Evolutionary conservation across 2,888 invertebrate species (phyloP), one percentile per base, ranked within the genome.

Genomic region (Cryptus armator): DNA sequence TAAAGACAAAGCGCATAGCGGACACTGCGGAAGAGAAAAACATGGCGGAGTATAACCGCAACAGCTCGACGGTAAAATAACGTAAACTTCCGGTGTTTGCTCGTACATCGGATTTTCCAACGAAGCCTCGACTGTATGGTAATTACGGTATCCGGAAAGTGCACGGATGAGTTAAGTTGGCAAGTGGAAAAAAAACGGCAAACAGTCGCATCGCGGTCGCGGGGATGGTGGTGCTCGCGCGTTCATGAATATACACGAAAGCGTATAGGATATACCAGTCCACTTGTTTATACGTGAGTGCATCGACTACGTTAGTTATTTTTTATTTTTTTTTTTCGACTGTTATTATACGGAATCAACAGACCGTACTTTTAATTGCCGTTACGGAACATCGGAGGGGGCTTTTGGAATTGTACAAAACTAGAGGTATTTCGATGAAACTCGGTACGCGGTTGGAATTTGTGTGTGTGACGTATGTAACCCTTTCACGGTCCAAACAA

Each of bases 261-360:
- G 29, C 19, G 59, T 5, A 16, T 66, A 43, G 66, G 4, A 75
- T 64, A 37, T 67, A 37, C 16, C 66, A 67, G 19, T 76, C 19
- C 76, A 16, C 48, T n/a, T 66, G 24, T 76, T 76, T 56, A 67
- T 67, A 53, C 51, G 37, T 9, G 48, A 37, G 29, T 14, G 75
- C 19, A 43, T 46, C 16, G 37, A 51, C 62, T 62, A n/a, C 51
- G 43, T 64, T 62, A 76, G 76, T 64, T 75, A 64, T 64, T 37
- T 37, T n/a, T n/a, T n/a, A n/a, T 37, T 37, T 37, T 37, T 37
- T 37, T 9, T 37, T 37, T 37, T 37, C 37, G 37, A 0, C 70
- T 70, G 81, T 81, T 84, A 84, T 81, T 78, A 84, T 84, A 79
- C 66, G 64, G 46, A 68, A 76, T 70, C 76, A 59, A 68, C 48